Evolutionary conservation across 1,140 invertebrate species (phyloP).

Genomic region (Wiebesia pumilae): DNA sequence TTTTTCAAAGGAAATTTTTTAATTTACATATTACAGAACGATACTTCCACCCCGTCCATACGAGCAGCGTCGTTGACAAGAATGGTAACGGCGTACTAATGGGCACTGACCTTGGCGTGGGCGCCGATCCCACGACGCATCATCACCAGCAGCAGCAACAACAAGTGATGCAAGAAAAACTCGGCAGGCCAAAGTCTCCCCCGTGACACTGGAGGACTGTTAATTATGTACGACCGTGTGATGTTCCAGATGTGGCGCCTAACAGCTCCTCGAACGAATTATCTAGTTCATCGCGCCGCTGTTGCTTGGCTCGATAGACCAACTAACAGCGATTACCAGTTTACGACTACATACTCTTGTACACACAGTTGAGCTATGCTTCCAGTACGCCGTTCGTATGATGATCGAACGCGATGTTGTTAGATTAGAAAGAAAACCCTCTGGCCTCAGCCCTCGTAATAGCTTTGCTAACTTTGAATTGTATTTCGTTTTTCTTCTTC

Average conservation of each 20-base stretch:
- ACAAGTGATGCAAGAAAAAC: conserved; percentile 73
- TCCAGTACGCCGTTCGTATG: conserved; percentile 16
- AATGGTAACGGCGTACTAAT: conserved; percentile 69
- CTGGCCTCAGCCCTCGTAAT: conserved; percentile 24
- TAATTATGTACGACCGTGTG: conserved; percentile 30
- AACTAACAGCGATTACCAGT: neutral
- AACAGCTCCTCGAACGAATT: conserved; percentile 39
- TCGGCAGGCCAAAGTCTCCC: conserved; percentile 71
- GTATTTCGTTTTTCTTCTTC: neutral
- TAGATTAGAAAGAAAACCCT: conserved; percentile 3
- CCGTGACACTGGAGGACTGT: conserved; percentile 71
- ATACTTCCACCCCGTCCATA: conserved; percentile 73
- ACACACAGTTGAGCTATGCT: conserved; percentile 26
- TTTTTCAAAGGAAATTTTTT: conserved; percentile 37
- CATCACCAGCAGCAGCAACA: conserved; percentile 67
- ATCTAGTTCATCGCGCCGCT: conserved; percentile 22
- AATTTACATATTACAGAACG: conserved; percentile 66
- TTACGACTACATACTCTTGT: conserved; percentile 8
- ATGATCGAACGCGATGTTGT: neutral
- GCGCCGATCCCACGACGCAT: conserved; percentile 66
- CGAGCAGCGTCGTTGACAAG: conserved; percentile 72
- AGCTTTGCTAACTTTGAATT: neutral
- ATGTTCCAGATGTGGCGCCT: neutral
- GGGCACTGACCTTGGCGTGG: conserved; percentile 66
- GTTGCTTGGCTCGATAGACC: conserved; percentile 43